These are phyloP conservation scores for Chelonus formosanus DNA, from an alignment of 2,888 invertebrate species.

Conservation along the genomic window DNA sequence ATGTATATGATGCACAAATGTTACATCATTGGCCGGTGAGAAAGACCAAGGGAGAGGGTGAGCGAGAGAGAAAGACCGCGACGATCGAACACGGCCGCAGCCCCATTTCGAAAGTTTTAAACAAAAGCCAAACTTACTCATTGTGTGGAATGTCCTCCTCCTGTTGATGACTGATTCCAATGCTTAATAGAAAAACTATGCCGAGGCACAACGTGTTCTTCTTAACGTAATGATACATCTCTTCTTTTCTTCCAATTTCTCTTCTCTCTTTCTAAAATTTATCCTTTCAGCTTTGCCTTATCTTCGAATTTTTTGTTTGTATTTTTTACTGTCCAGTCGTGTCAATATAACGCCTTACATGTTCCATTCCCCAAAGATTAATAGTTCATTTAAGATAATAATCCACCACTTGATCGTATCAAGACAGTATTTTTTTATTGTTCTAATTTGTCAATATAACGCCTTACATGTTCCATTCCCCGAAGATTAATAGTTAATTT, in stretches of 20 bases:
- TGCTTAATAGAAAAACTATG: constrained; percentile 63
- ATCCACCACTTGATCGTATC: too few relatives aligned
- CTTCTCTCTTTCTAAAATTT: not conserved
- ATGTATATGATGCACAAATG: constrained; percentile 24
- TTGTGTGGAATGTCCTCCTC: constrained; percentile 90
- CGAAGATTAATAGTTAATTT: too few relatives aligned
- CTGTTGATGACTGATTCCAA: constrained; percentile 73
- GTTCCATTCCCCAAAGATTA: too few relatives aligned
- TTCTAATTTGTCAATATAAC: too few relatives aligned
- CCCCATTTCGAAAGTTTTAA: constrained; percentile 36
- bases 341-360: too few relatives aligned
- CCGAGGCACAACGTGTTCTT: constrained; percentile 48
- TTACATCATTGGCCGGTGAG: constrained; percentile 31
- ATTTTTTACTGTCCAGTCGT: too few relatives aligned
- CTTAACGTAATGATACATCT: constrained; percentile 40
- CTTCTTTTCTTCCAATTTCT: constrained; percentile 10
- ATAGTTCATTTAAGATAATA: too few relatives aligned
- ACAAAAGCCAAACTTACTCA: constrained; percentile 74
- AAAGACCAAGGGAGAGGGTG: constrained; percentile 11
- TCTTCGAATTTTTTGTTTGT: not conserved
- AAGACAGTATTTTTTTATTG: too few relatives aligned
- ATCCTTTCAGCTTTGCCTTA: not conserved
- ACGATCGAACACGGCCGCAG: constrained; percentile 35
- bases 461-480: too few relatives aligned
- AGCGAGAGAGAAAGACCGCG: constrained; percentile 22